These are phyloP conservation scores for Lordiphosa fenestrarum DNA, from an alignment of 2,888 invertebrate species.

Conservation along the genomic window DNA sequence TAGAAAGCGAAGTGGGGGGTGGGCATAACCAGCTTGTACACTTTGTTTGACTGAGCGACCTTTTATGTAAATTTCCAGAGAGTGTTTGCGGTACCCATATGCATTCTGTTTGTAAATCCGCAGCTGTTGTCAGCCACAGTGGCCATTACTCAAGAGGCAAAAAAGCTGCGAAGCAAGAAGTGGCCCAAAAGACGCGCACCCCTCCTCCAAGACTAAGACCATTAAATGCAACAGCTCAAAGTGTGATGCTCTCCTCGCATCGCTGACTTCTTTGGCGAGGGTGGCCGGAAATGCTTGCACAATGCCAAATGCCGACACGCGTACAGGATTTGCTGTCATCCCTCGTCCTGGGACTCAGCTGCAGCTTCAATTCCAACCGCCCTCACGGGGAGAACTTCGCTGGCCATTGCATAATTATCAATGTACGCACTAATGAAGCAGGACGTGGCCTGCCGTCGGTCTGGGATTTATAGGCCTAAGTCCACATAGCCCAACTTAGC, in stretches of 20 bases:
- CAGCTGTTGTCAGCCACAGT: slow-evolving; percentile 73
- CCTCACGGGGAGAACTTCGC: slow-evolving; percentile 9
- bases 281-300: slow-evolving; percentile 60
- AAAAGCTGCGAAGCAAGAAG: slow-evolving; percentile 34
- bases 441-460: slow-evolving; percentile 26
- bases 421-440: slow-evolving; percentile 60
- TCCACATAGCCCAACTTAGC: slow-evolving; percentile 15
- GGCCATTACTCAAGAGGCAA: slow-evolving; percentile 62
- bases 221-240: slow-evolving; percentile 69
- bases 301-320: slow-evolving; percentile 74
- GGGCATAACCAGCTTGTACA: slow-evolving; percentile 17
- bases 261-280: slow-evolving; percentile 21
- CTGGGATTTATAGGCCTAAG: slow-evolving; percentile 44
- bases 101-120: slow-evolving; percentile 64
- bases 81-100: slow-evolving; percentile 47
- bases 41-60: slow-evolving; percentile 60
- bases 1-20: slow-evolving; percentile 19
- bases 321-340: slow-evolving; percentile 62
- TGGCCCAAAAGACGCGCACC: slow-evolving; percentile 28
- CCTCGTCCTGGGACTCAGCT: slow-evolving; percentile 33
- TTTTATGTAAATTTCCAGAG: slow-evolving; percentile 59
- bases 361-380: slow-evolving; percentile 12
- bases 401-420: slow-evolving; percentile 65
- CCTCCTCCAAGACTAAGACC: slow-evolving; percentile 30
- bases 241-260: slow-evolving; percentile 26